phyloP scores from a whole-genome alignment of 92 coral and sea anemone genomes.

The Blastomussa wellsi region DNA sequence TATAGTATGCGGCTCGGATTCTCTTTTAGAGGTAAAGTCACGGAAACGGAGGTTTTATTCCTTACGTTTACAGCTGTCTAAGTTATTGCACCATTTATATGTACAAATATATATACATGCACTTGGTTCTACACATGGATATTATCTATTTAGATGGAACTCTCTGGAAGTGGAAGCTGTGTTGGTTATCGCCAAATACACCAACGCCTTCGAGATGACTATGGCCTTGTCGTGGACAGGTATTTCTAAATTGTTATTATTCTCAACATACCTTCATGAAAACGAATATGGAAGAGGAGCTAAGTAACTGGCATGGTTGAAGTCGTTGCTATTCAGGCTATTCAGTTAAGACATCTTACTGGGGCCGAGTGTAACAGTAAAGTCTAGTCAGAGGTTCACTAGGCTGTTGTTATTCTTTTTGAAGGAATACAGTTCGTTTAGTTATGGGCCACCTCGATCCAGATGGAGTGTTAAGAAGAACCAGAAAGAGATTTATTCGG shows the following conservation, averaged over 20 bases:
- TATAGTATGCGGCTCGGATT: too few relatives aligned
- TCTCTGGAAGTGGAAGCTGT: constrained; percentile 34
- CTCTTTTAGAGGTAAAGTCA: too few relatives aligned
- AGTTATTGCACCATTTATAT: background rate
- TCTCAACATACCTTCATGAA: background rate
- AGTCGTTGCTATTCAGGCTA: background rate
- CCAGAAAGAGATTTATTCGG: constrained; percentile 49
- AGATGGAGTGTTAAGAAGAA: constrained; percentile 55
- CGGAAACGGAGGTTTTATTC: too few relatives aligned
- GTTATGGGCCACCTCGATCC: constrained; percentile 52
- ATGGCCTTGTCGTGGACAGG: constrained; percentile 17
- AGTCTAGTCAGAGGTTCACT: constrained; percentile 6
- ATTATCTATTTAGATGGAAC: constrained; percentile 14
- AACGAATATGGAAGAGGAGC: background rate
- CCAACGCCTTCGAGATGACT: constrained; percentile 25
- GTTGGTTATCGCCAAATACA: constrained; percentile 43
- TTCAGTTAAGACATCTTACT: constrained; percentile 12
- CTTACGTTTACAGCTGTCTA: too few relatives aligned
- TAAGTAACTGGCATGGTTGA: background rate
- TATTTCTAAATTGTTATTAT: background rate
- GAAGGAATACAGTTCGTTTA: constrained; percentile 45
- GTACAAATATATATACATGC: background rate
- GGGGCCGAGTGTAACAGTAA: background rate
- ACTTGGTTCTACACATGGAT: background rate
- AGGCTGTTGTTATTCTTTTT: background rate